Percentiles rank a stretch among this genome's conserved stretches.
Conservation (phyloP, 2,888 invertebrate genomes). For the Leptura quadrifasciata region DNA sequence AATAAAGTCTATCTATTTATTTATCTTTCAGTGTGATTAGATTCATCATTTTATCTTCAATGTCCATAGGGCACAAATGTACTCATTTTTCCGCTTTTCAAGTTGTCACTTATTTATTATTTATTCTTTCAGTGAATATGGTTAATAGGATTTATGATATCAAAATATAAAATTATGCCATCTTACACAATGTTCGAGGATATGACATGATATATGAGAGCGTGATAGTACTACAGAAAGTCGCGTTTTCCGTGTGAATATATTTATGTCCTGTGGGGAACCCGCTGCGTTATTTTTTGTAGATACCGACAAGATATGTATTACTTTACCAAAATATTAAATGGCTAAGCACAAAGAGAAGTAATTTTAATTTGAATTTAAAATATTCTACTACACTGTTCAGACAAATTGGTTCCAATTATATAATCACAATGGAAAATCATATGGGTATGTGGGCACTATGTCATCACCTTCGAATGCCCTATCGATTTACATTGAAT, state of each 20-base stretch:
- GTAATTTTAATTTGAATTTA: background rate
- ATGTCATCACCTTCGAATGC: constrained; percentile 35
- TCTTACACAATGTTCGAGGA: background rate
- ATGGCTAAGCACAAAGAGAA: background rate
- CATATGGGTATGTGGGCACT: constrained; percentile 26
- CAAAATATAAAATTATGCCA: background rate
- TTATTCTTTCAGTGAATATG: background rate
- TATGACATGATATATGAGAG: background rate
- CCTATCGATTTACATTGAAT: constrained; percentile 37
- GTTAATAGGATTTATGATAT: background rate
- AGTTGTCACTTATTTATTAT: background rate
- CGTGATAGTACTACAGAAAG: background rate
- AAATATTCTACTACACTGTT: background rate
- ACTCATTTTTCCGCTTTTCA: no score
- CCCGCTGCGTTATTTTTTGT: background rate
- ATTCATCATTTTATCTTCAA: no score
- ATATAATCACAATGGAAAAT: constrained; percentile 18
- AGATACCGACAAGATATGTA: background rate
- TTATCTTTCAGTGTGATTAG: no score
- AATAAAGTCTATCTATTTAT: no score
- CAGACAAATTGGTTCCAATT: constrained; percentile 13
- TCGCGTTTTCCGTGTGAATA: background rate
- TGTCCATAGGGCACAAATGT: no score
- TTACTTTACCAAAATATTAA: constrained; percentile 4
- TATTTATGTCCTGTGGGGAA: background rate